Evolutionary conservation across 2,888 invertebrate genomes (phyloP), one percentile per base, ranked within the genome.

Genomic region (Liopterus haemorrhoidalis): DNA sequence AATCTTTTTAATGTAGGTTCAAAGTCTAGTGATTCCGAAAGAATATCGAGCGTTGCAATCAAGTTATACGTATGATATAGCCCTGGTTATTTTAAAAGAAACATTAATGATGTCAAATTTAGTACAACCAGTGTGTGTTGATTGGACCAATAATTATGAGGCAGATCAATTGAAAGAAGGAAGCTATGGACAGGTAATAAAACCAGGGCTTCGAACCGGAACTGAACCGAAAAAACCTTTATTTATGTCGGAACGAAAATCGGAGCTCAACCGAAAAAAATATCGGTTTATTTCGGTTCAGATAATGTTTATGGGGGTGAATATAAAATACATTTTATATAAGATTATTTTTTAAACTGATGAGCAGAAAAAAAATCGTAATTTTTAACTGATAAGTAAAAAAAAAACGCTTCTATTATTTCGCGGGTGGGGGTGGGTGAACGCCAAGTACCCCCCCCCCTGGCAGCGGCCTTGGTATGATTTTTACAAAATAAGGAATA

Each of bases 61-160:
- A 2, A 45, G 21, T 25, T 45, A 19, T 20, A 41, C 45, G 15
- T 51, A 52, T 5, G 69, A 69, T 51, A 59, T 69, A 36, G 67
- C 67, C 1, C 39, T 68, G 3, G 19, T 68, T 9, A 50, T 62
- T n/a, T 46, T 66, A 15, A 51, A 54, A 27, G 50, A 51, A n/a
- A 35, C 48, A 8, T 58, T 69, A 21, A 47, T 41, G 8, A 57
- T 64, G 24, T 58, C 62, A 2, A 48, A 51, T 22, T 54, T 60
- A 8, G 62, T 68, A 5, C 62, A 61, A 42, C 65, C 67, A n/a
- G 60, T 68, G 6, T 69, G 69, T 49, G 51, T 62, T 2, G 58
- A 61, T 15, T 59, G 57, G 56, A 35, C 51, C 33, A 46, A 43
- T n/a, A n/a, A 14, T 2, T 53, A 30, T 18, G 49, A 43, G 19